Base-by-base conservation (phyloP, 2,797 vertebrate species). In the Sebastes iracundus region DNA sequence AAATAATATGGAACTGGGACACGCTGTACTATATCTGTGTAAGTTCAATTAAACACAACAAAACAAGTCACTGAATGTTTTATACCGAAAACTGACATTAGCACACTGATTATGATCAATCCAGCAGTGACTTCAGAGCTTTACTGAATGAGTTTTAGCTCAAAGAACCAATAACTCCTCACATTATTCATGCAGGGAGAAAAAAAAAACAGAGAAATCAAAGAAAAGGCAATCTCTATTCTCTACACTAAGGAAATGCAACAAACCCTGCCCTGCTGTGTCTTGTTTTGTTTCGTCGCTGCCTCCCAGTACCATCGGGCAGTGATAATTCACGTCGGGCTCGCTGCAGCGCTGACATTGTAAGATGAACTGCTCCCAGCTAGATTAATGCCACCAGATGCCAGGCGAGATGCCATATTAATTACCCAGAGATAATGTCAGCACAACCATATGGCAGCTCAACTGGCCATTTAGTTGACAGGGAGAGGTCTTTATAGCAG, bases 361-460 rank as follows among this genome's bases (percentile, higher is more conserved):
- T 63, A 88, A 92, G 94, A 95, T 93, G 93, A 92, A 92, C 85
- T 74, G 90, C 91, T 94, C 93, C 63, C 86, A 82, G 91, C 91
- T 88, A 96, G 95, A 96, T 96, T 95, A 96, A 96, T 96, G 95
- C 92, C 94, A 93, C 95, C 95, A 96, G 95, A 96, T 96, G 96
- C 95, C 95, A 94, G 93, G 93, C 93, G 94, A 94, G 95, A 95
- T 96, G 95, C 94, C 94, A 94, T 95, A 96, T 96, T 96, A 96
- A 96, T 96, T 96, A 95, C 93, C 93, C 94, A 92, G 91, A 95
- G 95, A 96, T 96, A 96, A 96, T 96, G 95, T 95, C 95, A 95
- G 91, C 88, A 77, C 88, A 90, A 90, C 94, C 95, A 96, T 96
- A 96, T 96, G 95, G 95, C 94, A 91, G 91, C 95, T 95, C 95